phyloP scores from a whole-genome alignment of 2,888 invertebrate genomes.

The Plusia festucae region DNA sequence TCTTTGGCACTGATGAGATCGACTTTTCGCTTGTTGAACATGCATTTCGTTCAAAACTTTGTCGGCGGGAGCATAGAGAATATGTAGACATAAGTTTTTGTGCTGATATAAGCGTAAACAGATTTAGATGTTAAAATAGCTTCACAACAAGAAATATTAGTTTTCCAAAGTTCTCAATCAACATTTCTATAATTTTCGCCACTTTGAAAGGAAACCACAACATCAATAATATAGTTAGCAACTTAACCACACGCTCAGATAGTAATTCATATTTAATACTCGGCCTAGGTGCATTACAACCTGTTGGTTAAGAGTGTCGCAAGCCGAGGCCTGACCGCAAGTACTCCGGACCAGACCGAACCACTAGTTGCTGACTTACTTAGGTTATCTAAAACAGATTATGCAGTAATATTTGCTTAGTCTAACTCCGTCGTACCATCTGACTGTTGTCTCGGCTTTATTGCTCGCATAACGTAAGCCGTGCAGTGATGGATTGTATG shows the following conservation, averaged over 20 bases:
- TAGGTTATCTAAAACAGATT: conserved; percentile 45
- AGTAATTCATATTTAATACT: conserved; percentile 29
- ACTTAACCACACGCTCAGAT: conserved; percentile 16
- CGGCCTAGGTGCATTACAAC: conserved; percentile 33
- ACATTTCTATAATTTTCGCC: not conserved
- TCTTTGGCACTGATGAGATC: conserved; percentile 51
- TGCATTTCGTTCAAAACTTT: conserved; percentile 37
- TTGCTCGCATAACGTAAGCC: conserved; percentile 34
- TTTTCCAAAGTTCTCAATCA: not conserved
- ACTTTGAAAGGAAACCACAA: conserved; percentile 20
- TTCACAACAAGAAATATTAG: not conserved
- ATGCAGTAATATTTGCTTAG: conserved; percentile 49
- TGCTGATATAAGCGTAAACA: not conserved
- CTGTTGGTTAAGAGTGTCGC: conserved; percentile 58
- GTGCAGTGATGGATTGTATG: conserved; percentile 33
- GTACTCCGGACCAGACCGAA: conserved; percentile 43
- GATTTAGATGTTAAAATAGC: not conserved
- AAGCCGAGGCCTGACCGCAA: conserved; percentile 57
- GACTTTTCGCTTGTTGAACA: conserved; percentile 53
- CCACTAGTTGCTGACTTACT: conserved; percentile 50
- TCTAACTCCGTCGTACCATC: conserved; percentile 18
- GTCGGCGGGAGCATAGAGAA: conserved; percentile 10
- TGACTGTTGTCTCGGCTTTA: conserved; percentile 36
- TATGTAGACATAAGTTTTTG: conserved; percentile 13
- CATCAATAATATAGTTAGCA: conserved; percentile 6